These are phyloP conservation scores for Dasyornis broadbenti DNA, from an alignment of 2,113 vertebrate species.

Conservation along the genomic window DNA sequence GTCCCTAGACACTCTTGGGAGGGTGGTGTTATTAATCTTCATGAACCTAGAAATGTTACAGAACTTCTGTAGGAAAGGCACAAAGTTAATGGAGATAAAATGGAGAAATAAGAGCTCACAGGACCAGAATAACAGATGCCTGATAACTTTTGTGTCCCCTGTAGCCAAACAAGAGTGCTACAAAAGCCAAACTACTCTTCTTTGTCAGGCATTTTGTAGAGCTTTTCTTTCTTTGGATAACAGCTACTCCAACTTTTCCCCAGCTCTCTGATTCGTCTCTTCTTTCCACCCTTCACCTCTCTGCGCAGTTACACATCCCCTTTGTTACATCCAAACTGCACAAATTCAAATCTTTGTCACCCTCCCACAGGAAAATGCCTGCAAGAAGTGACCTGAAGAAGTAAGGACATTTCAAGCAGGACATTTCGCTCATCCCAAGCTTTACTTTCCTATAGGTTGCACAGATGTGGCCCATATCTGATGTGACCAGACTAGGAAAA, in stretches of 20 bases:
- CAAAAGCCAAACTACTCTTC: background rate
- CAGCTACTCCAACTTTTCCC: background rate
- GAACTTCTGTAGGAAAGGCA: background rate
- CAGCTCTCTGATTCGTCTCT: background rate
- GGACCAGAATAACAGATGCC: background rate
- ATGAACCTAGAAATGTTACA: constrained; percentile 1
- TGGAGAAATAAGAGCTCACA: background rate
- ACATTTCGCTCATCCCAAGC: background rate
- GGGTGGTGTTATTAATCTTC: background rate
- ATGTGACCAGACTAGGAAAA: no score
- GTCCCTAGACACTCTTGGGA: background rate
- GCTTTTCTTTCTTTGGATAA: background rate
- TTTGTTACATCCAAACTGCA: background rate
- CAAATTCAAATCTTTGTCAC: background rate
- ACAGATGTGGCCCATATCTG: no score
- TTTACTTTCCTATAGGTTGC: background rate
- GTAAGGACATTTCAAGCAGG: background rate
- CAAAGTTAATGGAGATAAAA: background rate
- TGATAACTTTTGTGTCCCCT: background rate
- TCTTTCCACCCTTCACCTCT: background rate
- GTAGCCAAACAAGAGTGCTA: background rate
- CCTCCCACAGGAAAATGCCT: background rate
- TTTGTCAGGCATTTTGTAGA: background rate
- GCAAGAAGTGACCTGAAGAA: background rate
- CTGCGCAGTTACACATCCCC: background rate